Base-by-base conservation (phyloP, 1,140 invertebrate species). In the Paralvinella palmiformis region DNA sequence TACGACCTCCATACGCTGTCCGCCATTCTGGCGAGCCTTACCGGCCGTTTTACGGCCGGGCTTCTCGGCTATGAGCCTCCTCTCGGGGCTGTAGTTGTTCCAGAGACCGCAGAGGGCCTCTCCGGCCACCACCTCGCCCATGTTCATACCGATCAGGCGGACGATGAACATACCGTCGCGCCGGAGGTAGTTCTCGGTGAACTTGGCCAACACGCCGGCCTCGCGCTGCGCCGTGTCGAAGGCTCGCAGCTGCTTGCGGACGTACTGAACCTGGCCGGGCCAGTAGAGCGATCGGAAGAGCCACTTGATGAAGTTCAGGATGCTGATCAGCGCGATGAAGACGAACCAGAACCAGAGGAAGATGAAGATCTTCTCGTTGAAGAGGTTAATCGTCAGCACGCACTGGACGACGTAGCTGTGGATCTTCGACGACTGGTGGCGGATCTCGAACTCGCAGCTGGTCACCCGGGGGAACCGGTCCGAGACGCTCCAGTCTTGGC, bases 391-490 rank as follows among this genome's bases (percentile, higher is more conserved):
- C 7, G 74, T 74, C 13, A 80, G 65, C 7, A 80, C 79, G 58
- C 78, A 80, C 44, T 77, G 73, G 15, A 80, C 79, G n/a, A 79
- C 80, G 68, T 80, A 71, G 22, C 53, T 59, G 58, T 71, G 69
- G 17, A 69, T 29, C 3, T 59, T 27, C 24, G 61, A 50, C 24
- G 61, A 50, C 27, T 67, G 71, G 67, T 81, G 79, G 44, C 81
- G 74, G 31, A 83, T 80, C 58, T 83, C 74, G 71, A 83, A 83
- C 65, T 84, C 83, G 59, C 83, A 84, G 56, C 83, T 70, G 0
- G 83, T 84, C n/a, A 84, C 76, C n/a, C 81, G 71, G 15, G 82
- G 82, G 69, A 82, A 82, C 70, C 72, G 79, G 64, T 71, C 79
- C 64, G 74, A 62, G 71, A 74, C 59, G 24, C 71, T 70, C 79